Base-by-base conservation (phyloP, 2,888 invertebrate genomes). In the Hesperia comma region DNA sequence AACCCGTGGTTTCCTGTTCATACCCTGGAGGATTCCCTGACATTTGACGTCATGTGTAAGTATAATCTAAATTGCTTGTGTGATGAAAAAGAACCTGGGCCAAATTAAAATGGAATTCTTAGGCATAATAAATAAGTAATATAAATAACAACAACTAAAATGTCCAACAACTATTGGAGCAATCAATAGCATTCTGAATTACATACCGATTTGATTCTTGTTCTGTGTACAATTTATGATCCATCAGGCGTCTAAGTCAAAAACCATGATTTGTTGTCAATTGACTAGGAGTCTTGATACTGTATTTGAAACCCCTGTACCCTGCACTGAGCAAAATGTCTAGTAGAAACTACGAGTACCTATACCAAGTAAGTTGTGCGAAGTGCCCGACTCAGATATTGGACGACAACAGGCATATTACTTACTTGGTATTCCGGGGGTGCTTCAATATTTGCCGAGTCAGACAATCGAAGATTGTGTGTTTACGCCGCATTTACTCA, bases 1-100 rank as follows among this genome's bases (percentile, higher is more conserved):
- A 98, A 98, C 93, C 96, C 97, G 0, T 95, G 97, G 94, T 96
- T 97, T 86, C 96, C 96, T 51, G 96, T 96, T 68, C 96, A 96
- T 75, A 95, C 95, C 61, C 92, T 96, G 63, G 97, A 97, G 87
- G 96, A 97, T 82, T 95, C 95, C 60, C 94, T 95, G 79, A 94
- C 94, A 72, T 94, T 98, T 75, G 95, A 95, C 81, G 96, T 98
- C 76, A 95, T 96, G 85, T 98, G 98, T 98, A 93, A 96, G 97
- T 95, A 80, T 43, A 33, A 21, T 41, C 2, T 10, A 17, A 19
- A 37, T 33, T 10, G 12, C 6, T 10, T 26, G 5, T 26, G 26
- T 26, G 26, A 26, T 26, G 26, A 26, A 26, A 26, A 4, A 26
- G 5, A 5, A 26, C 26, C 26, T 26, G 5, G 5, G 26, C 5